Conservation (phyloP, 64 coral and sea anemone genomes). For the Montipora efflorescens region DNA sequence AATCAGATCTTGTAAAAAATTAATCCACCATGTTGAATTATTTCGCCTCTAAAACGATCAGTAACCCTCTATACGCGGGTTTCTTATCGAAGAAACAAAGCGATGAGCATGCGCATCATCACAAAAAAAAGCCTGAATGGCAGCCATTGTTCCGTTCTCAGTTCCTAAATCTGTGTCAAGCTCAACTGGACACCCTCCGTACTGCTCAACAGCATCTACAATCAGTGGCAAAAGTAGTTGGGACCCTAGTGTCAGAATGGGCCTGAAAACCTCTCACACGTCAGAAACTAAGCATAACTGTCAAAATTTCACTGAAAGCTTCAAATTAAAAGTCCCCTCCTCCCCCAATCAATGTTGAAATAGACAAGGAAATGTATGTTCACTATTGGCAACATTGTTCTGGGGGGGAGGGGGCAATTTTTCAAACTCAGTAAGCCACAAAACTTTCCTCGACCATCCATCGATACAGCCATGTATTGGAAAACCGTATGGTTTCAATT, state of each 20-base stretch:
- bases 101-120: slow-evolving; percentile 6
- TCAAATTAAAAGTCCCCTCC: no score
- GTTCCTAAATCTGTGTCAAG: not conserved
- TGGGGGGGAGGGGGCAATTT: no score
- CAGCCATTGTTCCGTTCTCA: no score
- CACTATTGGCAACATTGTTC: no score
- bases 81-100: slow-evolving; percentile 30
- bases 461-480: not conserved
- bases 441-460: not conserved
- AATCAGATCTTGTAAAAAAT: slow-evolving; percentile 15
- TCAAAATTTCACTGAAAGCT: no score
- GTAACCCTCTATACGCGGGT: not conserved
- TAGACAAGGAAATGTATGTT: no score
- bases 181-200: not conserved
- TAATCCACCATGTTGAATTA: slow-evolving; percentile 33
- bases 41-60: slow-evolving; percentile 22
- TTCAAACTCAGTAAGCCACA: no score
- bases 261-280: no score
- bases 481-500: not conserved
- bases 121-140: slow-evolving; percentile 34
- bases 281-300: no score
- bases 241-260: no score
- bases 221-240: no score
- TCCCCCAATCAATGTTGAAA: no score
- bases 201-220: not conserved